Evolutionary conservation across 2,888 invertebrate species (phyloP).

Genomic region (Latrodectus hesperus): DNA sequence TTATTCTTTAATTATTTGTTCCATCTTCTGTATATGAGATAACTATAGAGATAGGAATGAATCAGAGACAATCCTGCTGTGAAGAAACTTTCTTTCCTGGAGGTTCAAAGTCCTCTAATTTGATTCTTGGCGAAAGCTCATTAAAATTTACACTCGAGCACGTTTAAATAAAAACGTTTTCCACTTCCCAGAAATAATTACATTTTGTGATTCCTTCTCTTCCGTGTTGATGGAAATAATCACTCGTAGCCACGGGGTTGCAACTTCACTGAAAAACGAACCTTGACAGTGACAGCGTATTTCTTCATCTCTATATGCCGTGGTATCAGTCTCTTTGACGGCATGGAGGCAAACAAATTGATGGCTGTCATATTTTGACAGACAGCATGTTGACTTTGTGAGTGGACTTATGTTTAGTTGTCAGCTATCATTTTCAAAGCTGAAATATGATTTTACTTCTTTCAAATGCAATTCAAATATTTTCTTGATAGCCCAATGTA

Average conservation of each 20-base stretch:
- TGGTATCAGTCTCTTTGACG: not conserved
- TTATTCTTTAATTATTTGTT: too few species aligned
- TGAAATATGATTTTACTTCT: too few species aligned
- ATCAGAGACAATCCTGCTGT: too few species aligned
- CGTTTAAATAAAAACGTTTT: not conserved
- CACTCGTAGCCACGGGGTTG: not conserved
- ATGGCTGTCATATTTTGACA: constrained; percentile 22
- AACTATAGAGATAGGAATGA: too few species aligned
- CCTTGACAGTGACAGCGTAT: not conserved
- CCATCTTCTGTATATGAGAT: too few species aligned
- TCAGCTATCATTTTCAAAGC: too few species aligned
- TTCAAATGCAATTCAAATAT: too few species aligned
- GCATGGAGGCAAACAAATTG: constrained; percentile 18
- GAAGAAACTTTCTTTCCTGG: not conserved
- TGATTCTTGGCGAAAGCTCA: constrained; percentile 5
- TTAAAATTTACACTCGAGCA: constrained; percentile 14
- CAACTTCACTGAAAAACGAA: not conserved
- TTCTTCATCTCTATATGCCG: not conserved
- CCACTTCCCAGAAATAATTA: not conserved
- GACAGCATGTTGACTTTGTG: not conserved
- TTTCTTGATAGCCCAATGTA: too few species aligned
- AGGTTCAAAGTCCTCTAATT: constrained; percentile 43
- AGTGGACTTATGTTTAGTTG: too few species aligned
- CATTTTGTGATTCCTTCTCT: not conserved
- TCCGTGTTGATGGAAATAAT: not conserved